These are phyloP conservation scores for Nesidiocoris tenuis DNA, from an alignment of 2,888 invertebrate species.

Conservation along the genomic window DNA sequence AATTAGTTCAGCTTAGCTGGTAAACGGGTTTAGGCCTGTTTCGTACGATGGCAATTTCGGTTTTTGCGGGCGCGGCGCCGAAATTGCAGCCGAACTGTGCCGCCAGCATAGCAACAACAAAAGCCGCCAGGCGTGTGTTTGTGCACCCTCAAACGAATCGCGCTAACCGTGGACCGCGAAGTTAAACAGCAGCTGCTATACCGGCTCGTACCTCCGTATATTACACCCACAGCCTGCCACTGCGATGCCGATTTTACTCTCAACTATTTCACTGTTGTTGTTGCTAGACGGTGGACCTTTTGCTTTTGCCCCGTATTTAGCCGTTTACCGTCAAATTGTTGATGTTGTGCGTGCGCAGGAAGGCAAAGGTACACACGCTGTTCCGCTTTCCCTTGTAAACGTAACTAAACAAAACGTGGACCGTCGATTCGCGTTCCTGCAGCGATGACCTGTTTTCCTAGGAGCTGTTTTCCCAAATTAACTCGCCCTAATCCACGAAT, in stretches of 20 bases:
- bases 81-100: too few relatives aligned
- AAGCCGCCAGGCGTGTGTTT: too few relatives aligned
- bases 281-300: background rate
- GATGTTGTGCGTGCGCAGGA: background rate
- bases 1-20: too few relatives aligned
- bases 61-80: too few relatives aligned
- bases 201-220: too few relatives aligned
- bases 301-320: background rate
- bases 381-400: background rate
- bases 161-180: too few relatives aligned
- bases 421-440: background rate
- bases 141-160: too few relatives aligned
- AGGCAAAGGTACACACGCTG: background rate
- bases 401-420: background rate
- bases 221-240: background rate
- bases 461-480: background rate
- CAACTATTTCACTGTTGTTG: background rate
- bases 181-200: too few relatives aligned
- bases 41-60: too few relatives aligned
- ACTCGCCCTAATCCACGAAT: background rate
- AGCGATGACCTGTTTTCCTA: background rate
- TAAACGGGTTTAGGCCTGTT: too few relatives aligned
- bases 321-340: background rate
- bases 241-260: background rate
- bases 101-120: too few relatives aligned